These are phyloP conservation scores for Phenganax subtilis DNA, from an alignment of 92 coral and sea anemone species.

Conservation along the genomic window DNA sequence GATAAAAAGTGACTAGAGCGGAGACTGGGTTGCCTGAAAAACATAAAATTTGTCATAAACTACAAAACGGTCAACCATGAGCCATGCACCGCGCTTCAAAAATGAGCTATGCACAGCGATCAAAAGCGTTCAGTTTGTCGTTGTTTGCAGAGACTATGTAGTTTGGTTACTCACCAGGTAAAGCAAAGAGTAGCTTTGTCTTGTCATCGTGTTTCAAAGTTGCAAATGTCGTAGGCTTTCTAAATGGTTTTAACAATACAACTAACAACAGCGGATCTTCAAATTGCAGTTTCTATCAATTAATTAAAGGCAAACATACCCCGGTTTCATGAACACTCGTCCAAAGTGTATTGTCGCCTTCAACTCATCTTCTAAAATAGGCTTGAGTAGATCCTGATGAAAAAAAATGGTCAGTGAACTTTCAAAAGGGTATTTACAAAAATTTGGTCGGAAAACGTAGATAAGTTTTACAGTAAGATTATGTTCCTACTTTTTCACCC, in stretches of 20 bases:
- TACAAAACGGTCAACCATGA: too few species aligned
- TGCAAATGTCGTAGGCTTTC: constrained; percentile 95
- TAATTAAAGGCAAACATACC: constrained; percentile 44
- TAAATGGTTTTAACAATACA: background rate
- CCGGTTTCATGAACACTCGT: constrained; percentile 95
- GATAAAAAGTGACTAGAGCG: constrained; percentile 86
- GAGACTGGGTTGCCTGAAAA: constrained; percentile 90
- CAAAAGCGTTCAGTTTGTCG: too few species aligned
- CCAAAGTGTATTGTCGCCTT: constrained; percentile 91
- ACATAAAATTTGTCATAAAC: background rate
- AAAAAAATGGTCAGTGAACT: background rate
- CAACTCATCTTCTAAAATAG: constrained; percentile 71
- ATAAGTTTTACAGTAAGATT: background rate
- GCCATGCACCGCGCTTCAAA: too few species aligned
- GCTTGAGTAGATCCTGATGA: constrained; percentile 73
- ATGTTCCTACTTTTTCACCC: constrained; percentile 75
- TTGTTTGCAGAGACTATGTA: background rate
- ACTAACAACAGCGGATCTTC: background rate
- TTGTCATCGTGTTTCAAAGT: constrained; percentile 48
- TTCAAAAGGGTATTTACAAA: background rate
- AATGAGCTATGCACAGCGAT: too few species aligned
- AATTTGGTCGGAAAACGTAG: background rate
- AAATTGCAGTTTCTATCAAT: background rate
- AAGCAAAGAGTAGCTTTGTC: constrained; percentile 73
- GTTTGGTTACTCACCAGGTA: constrained; percentile 60